Conservation (phyloP, 2,797 vertebrate genomes). For the Semotilus atromaculatus region DNA sequence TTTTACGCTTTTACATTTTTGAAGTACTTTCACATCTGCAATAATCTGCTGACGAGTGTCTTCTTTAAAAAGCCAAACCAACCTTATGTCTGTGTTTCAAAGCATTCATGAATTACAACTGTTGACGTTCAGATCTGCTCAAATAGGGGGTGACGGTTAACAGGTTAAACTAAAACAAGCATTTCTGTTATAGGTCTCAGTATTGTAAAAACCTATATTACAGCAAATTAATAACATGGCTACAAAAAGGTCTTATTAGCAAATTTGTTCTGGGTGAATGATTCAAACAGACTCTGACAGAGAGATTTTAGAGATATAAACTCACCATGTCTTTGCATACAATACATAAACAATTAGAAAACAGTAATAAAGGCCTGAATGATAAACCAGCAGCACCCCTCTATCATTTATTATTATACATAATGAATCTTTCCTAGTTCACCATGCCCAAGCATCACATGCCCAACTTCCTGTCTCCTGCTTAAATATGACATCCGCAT, state of each 20-base stretch:
- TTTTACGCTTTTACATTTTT: neutral
- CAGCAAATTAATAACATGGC: neutral
- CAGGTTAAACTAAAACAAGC: neutral
- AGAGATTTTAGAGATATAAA: conserved; percentile 14
- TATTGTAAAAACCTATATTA: neutral
- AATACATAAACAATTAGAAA: neutral
- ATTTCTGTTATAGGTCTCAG: neutral
- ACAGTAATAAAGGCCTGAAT: neutral
- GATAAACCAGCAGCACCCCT: neutral
- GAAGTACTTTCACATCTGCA: neutral
- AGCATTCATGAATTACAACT: neutral
- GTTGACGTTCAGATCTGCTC: neutral
- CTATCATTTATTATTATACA: neutral
- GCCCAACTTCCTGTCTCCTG: neutral
- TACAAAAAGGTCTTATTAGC: neutral
- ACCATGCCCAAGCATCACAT: neutral
- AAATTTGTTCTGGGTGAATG: neutral
- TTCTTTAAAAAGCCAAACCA: neutral
- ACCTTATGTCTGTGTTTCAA: neutral
- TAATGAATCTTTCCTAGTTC: neutral
- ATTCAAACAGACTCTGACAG: neutral
- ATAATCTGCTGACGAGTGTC: neutral
- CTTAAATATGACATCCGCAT: neutral
- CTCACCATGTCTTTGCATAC: neutral
- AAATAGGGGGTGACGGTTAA: neutral